Base-by-base conservation (phyloP, 2,113 vertebrate species). In the Pelvicachromis taeniatus region DNA sequence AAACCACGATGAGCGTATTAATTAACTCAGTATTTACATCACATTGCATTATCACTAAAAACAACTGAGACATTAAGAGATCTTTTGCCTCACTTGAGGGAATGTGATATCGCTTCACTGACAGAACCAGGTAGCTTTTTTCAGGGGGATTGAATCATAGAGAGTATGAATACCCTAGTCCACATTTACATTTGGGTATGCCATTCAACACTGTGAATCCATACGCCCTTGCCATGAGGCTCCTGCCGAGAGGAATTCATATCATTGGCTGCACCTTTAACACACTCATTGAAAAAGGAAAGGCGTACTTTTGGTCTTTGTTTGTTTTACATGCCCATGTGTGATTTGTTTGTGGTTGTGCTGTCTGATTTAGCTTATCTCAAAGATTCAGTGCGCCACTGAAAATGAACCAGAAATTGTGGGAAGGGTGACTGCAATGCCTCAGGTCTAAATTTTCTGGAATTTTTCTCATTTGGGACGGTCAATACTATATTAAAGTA, bases 361-460 rank as follows among this genome's bases (percentile, higher is more conserved):
- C 7, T 6, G 50, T 63, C 56, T 50, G 38, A 86, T 86, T 84
- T 4, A 79, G 58, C 78, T 84, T 75, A 87, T 83, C 90, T 78
- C 77, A 83, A 77, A 83, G 77, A 85, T 79, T 50, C 63, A 80
- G 42, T 23, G 29, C 8, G 6, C 33, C 54, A 63, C 35, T 78
- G 54, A 83, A 75, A 87, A 83, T 38, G 1, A 56, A 81, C 58
- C 61, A 38, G 23, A 85, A 84, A 45, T 58, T 52, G n/a, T 52
- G 29, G 55, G 38, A 61, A 38, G 26, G 31, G 5, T 56, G 68
- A 87, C 61, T 81, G 68, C 38, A 85, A 4, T 79, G 77, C 80
- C 87, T 61, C 17, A 23, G 83, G 83, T 81, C n/a, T 58, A 45
- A 61, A 55, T 81, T 63, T 81, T 58, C 56, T 86, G 56, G 19